These are phyloP conservation scores for Brachyptera risi DNA, from an alignment of 2,888 invertebrate species.

Conservation along the genomic window DNA sequence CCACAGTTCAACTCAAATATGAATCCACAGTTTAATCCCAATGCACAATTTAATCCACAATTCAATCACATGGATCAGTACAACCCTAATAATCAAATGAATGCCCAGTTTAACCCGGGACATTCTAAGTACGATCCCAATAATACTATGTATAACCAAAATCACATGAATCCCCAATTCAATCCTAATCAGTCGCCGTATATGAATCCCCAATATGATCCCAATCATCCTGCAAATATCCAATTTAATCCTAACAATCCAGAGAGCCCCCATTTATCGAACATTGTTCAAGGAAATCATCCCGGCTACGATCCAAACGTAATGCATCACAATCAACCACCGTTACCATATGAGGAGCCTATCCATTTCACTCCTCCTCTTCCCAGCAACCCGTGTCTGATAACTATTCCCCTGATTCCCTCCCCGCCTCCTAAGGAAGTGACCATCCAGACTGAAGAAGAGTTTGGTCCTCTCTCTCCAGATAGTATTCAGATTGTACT, in stretches of 20 bases:
- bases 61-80: neutral
- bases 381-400: neutral
- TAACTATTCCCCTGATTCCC: constrained; percentile 10
- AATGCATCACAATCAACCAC: neutral
- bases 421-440: neutral
- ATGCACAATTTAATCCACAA: neutral
- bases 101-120: neutral
- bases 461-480: neutral
- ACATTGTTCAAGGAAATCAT: too few relatives aligned
- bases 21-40: neutral
- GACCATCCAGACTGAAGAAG: neutral
- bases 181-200: constrained; percentile 16
- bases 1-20: too few relatives aligned
- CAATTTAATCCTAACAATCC: constrained; percentile 17
- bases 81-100: neutral
- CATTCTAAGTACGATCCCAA: neutral
- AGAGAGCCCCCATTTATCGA: too few relatives aligned
- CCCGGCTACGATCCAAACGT: too few relatives aligned
- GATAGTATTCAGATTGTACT: constrained; percentile 48
- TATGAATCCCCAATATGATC: neutral
- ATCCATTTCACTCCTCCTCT: too few relatives aligned
- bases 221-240: constrained; percentile 15
- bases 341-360: neutral
- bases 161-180: neutral
- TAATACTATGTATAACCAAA: neutral